Conservation (phyloP, 2,797 vertebrate species). For the Champsocephalus gunnari region DNA sequence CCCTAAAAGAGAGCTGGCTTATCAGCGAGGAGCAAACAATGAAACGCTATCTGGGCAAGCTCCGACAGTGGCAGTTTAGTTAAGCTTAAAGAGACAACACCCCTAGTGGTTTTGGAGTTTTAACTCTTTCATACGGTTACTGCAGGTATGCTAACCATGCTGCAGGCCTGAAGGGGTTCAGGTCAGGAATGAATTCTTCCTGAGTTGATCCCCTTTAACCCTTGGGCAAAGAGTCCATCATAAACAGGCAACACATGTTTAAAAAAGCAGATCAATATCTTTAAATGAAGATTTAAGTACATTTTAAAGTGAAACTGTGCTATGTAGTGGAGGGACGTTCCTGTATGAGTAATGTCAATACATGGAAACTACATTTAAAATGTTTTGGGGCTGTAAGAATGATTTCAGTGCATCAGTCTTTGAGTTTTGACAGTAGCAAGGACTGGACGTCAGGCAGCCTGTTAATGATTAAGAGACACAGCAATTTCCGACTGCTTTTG, state of each 20-base stretch:
- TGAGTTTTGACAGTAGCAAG: slow-evolving; percentile 12
- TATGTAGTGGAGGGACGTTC: not conserved
- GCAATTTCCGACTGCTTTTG: slow-evolving; percentile 30
- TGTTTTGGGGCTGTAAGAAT: not conserved
- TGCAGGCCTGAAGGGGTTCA: slow-evolving; percentile 53
- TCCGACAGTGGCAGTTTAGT: slow-evolving; percentile 64
- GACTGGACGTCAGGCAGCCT: slow-evolving; percentile 2
- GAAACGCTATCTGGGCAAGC: slow-evolving; percentile 68
- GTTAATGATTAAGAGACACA: slow-evolving; percentile 32
- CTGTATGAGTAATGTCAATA: not conserved
- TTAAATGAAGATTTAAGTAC: not conserved
- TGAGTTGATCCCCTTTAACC: slow-evolving; percentile 49
- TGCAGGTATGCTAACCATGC: slow-evolving; percentile 65
- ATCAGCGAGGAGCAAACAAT: slow-evolving; percentile 71
- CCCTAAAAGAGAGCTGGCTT: slow-evolving; percentile 70
- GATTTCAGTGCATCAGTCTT: not conserved
- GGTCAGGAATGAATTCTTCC: slow-evolving; percentile 53
- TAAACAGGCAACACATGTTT: slow-evolving; percentile 52
- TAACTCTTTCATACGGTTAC: slow-evolving; percentile 76
- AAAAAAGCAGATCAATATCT: slow-evolving; percentile 22
- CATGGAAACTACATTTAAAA: not conserved
- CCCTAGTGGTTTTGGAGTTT: slow-evolving; percentile 63
- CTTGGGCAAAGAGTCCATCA: slow-evolving; percentile 45
- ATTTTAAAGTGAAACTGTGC: not conserved
- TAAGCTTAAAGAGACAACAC: slow-evolving; percentile 67